A percentile compares a stretch with the other conserved stretches of the same genome.
These are phyloP conservation scores for Arenicola marina DNA, from an alignment of 2,888 invertebrate species.

Conservation along the genomic window DNA sequence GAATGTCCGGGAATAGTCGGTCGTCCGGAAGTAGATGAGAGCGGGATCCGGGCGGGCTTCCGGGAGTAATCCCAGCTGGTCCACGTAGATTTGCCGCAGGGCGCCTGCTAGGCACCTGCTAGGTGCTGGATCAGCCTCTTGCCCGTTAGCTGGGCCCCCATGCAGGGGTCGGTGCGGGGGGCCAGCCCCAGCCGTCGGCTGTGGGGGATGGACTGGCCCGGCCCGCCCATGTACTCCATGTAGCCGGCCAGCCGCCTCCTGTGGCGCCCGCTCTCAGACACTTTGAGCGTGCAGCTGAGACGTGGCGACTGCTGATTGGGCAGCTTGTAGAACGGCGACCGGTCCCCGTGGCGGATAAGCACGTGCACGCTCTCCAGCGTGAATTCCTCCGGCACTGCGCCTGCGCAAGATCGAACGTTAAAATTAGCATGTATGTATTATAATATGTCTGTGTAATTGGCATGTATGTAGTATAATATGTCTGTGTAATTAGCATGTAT, in stretches of 20 bases:
- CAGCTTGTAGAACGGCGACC: conserved; percentile 84
- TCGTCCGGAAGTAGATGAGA: conserved; percentile 70
- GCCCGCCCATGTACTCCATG: conserved; percentile 14
- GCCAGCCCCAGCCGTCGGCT: conserved; percentile 38
- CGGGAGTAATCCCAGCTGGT: conserved; percentile 45
- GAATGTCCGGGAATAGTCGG: conserved; percentile 79
- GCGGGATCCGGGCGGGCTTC: conserved; percentile 43
- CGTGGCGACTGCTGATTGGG: conserved; percentile 71
- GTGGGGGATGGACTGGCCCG: conserved; percentile 48
- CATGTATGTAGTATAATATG: no score
- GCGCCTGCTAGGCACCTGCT: conserved; percentile 73
- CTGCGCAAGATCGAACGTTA: no score
- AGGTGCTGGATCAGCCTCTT: conserved; percentile 82
- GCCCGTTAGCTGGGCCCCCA: conserved; percentile 82
- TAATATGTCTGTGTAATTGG: no score
- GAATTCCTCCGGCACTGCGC: conserved; percentile 12
- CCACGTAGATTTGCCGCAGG: conserved; percentile 62
- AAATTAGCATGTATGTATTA: no score
- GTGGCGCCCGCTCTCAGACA: not conserved
- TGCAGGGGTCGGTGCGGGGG: conserved; percentile 65
- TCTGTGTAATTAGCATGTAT: no score
- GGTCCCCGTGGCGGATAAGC: conserved; percentile 84
- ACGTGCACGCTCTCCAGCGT: conserved; percentile 44
- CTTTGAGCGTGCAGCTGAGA: conserved; percentile 73
- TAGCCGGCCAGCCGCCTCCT: not conserved